phyloP scores from a whole-genome alignment of 2,113 vertebrate species.

The Phylloscopus trochiloides region DNA sequence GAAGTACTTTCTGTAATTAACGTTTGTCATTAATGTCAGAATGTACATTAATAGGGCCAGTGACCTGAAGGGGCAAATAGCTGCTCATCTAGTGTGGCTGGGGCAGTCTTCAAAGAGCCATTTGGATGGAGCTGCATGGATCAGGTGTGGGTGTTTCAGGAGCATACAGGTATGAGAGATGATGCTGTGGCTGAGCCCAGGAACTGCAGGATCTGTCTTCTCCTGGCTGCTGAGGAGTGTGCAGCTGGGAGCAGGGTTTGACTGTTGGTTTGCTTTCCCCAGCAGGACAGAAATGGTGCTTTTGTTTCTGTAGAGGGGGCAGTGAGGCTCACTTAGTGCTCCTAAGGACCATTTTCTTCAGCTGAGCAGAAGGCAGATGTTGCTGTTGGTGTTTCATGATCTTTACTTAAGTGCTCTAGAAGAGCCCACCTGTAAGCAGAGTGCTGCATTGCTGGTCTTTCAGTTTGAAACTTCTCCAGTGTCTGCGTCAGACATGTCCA shows the following conservation, averaged over 20 bases:
- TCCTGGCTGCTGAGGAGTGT: neutral
- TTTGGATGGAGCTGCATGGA: neutral
- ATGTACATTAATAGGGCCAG: neutral
- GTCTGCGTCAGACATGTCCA: neutral
- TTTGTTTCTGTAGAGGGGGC: neutral
- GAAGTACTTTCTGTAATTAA: conserved; percentile 66
- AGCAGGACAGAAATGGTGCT: neutral
- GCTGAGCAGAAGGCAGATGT: neutral
- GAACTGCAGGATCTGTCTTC: neutral
- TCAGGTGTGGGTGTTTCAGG: neutral
- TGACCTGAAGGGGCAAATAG: conserved; percentile 59
- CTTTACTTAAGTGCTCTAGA: neutral
- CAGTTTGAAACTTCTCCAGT: neutral
- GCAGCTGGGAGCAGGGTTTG: neutral
- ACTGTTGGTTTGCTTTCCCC: neutral
- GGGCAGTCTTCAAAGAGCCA: conserved; percentile 18
- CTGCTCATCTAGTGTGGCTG: conserved; percentile 20
- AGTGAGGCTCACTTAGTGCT: neutral
- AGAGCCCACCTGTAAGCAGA: neutral
- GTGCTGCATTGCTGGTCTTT: neutral
- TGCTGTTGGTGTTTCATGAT: neutral
- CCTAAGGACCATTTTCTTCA: neutral
- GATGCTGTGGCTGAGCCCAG: neutral
- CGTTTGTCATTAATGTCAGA: conserved; percentile 18
- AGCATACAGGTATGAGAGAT: neutral